Base-by-base conservation (phyloP, 2,888 invertebrate genomes). In the Stegophylla sp. region DNA sequence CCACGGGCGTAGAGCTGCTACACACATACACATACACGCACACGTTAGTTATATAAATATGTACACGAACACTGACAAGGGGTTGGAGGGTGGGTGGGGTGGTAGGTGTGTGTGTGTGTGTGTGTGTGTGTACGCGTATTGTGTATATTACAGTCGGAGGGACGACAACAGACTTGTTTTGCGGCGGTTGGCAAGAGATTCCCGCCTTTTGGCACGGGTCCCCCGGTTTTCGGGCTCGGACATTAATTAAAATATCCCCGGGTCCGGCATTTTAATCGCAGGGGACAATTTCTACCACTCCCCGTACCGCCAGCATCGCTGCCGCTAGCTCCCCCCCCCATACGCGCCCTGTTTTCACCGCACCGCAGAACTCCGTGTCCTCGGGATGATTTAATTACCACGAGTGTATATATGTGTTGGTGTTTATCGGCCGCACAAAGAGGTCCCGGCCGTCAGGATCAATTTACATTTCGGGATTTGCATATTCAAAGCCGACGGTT, bases 211-310 rank as follows among this genome's bases (percentile, higher is more conserved):
- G 79, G 79, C 79, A 79, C 79, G 51, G 79, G 69, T 63, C 71
- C 51, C 63, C 79, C 69, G 69, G 69, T 79, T 79, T 79, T 71
- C 77, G 69, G 69, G 71, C 69, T 61, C 61, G 79, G 79, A 71
- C 79, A 79, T 79, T 79, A 79, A 79, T 79, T 79, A 79, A 79
- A 79, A 79, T 71, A 79, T 79, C 79, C 69, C 79, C 79, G 79
- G 79, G 79, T 79, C 79, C 79, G 69, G 77, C 77, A 48, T 79
- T 79, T 79, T 79, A 79, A 79, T 79, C 79, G 79, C 79, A 71
- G 79, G 79, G 79, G 79, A 79, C 79, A 48, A 63, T 61, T 61
- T 15, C 61, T 53, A 10, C 48, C 23, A 12, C 23, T 43, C 4
- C 53, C 43, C 15, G n/a, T n/a, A n/a, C n/a, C n/a, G n/a, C n/a